Base-by-base conservation (phyloP, 1,140 invertebrate genomes). In the Cepaea nemoralis region DNA sequence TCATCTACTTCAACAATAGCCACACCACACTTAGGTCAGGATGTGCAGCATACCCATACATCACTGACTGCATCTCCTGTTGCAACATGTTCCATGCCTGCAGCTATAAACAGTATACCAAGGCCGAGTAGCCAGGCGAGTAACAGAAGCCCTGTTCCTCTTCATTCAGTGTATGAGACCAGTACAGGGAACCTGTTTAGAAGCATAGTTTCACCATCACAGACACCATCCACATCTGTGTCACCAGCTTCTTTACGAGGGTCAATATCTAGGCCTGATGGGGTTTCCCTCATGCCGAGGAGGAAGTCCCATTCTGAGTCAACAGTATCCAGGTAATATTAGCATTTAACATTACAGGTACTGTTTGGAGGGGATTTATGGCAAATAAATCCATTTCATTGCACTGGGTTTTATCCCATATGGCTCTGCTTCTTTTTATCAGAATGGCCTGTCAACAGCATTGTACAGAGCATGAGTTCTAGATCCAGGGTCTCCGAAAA, bases 291-390 rank as follows among this genome's bases (percentile, higher is more conserved):
- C 24, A n/a, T 69, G 14, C 77, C 77, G 19, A 67, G 77, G 42
- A 67, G 50, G 24, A 78, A 78, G 35, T 78, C 77, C 2, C 31
- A 78, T 66, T 78, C 77, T 22, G 77, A 78, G 27, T 78, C 77
- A 27, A 78, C 66, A 37, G 59, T 69, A 31, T 3, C 66, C 24
- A 78, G 77, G 77, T 74, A 74, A 74, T 37, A 70, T 63, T 1
- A 8, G 50, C 48, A 78, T n/a, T n/a, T n/a, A 19, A 31, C 12
- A 31, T 14, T 69, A 14, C 12, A 42, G 24, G 27, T 73, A 12
- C 24, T 35, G 40, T 73, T 73, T 73, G 24, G 22, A 16, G 14
- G 14, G 12, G 16, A 39, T 39, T 35, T 67, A n/a, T 67, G 12
- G 33, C 10, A 37, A 73, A 19, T 31, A 6, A 19, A 19, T 35